Conservation (phyloP, 2,888 invertebrate species). For the Stramonita haemastoma region DNA sequence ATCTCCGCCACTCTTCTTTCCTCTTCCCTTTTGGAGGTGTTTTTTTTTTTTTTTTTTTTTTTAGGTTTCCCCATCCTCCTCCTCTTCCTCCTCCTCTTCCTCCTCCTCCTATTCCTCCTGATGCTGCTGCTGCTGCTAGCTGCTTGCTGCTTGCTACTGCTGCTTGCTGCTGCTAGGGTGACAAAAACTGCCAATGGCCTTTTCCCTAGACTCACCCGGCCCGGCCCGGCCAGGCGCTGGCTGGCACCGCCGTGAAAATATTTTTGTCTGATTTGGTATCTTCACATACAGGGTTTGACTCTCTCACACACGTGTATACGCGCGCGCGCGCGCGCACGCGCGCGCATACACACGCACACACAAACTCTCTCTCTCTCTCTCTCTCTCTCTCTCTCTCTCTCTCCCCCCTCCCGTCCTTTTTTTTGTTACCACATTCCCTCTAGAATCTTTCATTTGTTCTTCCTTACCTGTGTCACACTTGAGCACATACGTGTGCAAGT, state of each 20-base stretch:
- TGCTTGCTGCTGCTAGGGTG: not conserved
- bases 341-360: not conserved
- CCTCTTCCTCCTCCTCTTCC: no score
- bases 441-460: not conserved
- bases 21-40: not conserved
- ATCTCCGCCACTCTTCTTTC: not conserved
- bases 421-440: not conserved
- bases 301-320: not conserved
- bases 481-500: no score
- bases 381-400: not conserved
- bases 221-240: no score
- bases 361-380: not conserved
- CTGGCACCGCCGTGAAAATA: constrained; percentile 8
- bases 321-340: not conserved
- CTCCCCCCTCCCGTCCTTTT: not conserved
- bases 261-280: constrained; percentile 15
- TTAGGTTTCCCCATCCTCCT: not conserved
- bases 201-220: constrained; percentile 6
- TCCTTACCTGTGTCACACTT: no score
- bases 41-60: not conserved
- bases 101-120: no score
- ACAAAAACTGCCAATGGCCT: not conserved
- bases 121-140: no score
- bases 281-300: not conserved
- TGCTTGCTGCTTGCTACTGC: no score